Evolutionary conservation across 2,113 vertebrate genomes (phyloP).

Genomic region (Pitta sordida): DNA sequence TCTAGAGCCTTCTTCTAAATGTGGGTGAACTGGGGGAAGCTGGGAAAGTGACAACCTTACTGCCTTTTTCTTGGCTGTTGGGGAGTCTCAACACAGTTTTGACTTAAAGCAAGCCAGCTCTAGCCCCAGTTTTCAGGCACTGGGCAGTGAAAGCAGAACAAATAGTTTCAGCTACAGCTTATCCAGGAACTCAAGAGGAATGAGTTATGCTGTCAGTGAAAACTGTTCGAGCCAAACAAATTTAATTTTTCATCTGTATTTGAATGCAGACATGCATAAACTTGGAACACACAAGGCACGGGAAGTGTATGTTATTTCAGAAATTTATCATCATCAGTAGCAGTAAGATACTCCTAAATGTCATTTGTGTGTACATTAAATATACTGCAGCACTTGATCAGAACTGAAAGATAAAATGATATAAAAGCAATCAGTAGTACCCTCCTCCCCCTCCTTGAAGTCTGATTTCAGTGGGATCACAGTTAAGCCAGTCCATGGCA

Average conservation of each 20-base stretch:
- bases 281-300: neutral
- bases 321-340: neutral
- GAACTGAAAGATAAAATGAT: neutral
- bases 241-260: slow-evolving; percentile 42
- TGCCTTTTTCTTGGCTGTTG: neutral
- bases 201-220: slow-evolving; percentile 38
- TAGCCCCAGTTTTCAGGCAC: neutral
- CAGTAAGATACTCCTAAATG: neutral
- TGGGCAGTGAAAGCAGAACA: slow-evolving; percentile 24
- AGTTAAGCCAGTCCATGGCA: neutral
- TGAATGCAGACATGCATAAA: slow-evolving; percentile 35
- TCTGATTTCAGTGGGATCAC: neutral
- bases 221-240: slow-evolving; percentile 6
- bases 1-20: neutral
- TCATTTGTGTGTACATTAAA: neutral
- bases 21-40: neutral
- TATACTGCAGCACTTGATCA: neutral
- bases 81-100: neutral
- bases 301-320: neutral
- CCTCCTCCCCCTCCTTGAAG: neutral
- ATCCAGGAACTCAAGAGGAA: slow-evolving; percentile 44
- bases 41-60: neutral
- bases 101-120: neutral
- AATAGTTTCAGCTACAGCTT: slow-evolving; percentile 15
- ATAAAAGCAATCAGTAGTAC: neutral